Evolutionary conservation across 2,797 vertebrate species (phyloP), one percentile per base, ranked within the genome.

Genomic region (Hephaestus fuliginosus): DNA sequence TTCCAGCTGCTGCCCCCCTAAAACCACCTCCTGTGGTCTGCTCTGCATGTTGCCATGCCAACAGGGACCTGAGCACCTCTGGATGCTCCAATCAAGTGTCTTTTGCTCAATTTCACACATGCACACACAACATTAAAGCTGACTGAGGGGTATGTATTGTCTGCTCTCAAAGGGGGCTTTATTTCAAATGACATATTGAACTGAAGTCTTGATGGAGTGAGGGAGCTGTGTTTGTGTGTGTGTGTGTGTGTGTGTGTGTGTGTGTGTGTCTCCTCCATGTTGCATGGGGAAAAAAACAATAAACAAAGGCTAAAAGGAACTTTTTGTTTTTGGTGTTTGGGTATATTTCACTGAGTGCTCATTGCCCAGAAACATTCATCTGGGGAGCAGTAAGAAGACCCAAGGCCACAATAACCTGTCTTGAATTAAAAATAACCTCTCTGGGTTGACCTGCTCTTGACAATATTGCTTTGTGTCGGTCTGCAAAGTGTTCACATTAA

Each of bases 41-140:
- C 75, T 87, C 88, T 90, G 65, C 78, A 75, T 87, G 89, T 93
- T 92, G 80, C 92, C 87, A 92, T 92, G 89, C 81, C 89, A 92
- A 92, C 88, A 56, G 83, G 82, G 86, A 89, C 79, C 78, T 41
- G 61, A 86, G 83, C 81, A 82, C 77, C 77, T 70, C 81, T 86
- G 86, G 78, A 86, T 84, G 79, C 78, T 84, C 78, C 67, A 82
- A 46, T 81, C 51, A 63, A 67, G 76, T 74, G 77, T 81, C 66
- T 78, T 74, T 66, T 36, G 65, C 53, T 63, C 46, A 61, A n/a
- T 84, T 78, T 75, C 67, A 77, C 70, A 81, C 63, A 61, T 13
- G 25, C 56, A 78, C 65, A 70, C 74, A 64, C 52, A 70, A 25
- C 62, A 64, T 70, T 57, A 52, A 17, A 28, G 62, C 18, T 52